Evolutionary conservation across 2,797 vertebrate genomes (phyloP).

Genomic region (Micromesistius poutassou): DNA sequence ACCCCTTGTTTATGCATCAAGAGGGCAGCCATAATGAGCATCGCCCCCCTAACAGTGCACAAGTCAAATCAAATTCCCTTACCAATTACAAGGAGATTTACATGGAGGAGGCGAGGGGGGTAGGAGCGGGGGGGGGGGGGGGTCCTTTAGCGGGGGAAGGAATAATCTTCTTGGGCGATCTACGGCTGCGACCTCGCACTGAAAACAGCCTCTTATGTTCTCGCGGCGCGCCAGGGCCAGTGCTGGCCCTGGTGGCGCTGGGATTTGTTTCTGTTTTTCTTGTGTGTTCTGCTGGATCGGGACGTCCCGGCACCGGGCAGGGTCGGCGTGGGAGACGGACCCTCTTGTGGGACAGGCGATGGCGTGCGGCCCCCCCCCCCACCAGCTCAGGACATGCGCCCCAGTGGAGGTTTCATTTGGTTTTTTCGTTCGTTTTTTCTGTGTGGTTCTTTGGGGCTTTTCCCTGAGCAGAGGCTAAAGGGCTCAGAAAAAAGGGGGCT

Average conservation of each 20-base stretch:
- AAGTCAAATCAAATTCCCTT: constrained; percentile 72
- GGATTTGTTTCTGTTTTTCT: constrained; percentile 75
- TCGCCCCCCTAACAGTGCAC: constrained; percentile 62
- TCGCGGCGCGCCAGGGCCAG: constrained; percentile 59
- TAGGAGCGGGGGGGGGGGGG: constrained; percentile 13
- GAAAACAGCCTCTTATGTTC: constrained; percentile 68
- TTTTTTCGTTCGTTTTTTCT: constrained; percentile 51
- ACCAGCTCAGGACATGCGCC: constrained; percentile 77
- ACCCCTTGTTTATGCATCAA: constrained; percentile 68
- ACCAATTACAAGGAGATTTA: constrained; percentile 75
- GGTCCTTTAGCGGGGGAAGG: constrained; percentile 46
- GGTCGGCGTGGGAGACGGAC: constrained; percentile 19
- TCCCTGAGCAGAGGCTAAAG: constrained; percentile 83
- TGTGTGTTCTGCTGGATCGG: constrained; percentile 59
- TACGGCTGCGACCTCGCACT: constrained; percentile 50
- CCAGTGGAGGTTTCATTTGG: constrained; percentile 59
- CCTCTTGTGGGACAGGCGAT: constrained; percentile 68
- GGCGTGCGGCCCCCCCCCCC: constrained; percentile 71
- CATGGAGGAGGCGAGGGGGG: constrained; percentile 21
- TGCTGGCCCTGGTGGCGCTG: constrained; percentile 53
- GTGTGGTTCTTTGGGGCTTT: constrained; percentile 77
- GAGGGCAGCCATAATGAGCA: constrained; percentile 66
- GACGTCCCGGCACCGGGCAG: constrained; percentile 37
- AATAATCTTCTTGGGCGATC: constrained; percentile 72
- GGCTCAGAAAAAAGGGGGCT: constrained; percentile 78